Conservation (phyloP, 1,140 invertebrate genomes). For the Pomacea maculata region DNA sequence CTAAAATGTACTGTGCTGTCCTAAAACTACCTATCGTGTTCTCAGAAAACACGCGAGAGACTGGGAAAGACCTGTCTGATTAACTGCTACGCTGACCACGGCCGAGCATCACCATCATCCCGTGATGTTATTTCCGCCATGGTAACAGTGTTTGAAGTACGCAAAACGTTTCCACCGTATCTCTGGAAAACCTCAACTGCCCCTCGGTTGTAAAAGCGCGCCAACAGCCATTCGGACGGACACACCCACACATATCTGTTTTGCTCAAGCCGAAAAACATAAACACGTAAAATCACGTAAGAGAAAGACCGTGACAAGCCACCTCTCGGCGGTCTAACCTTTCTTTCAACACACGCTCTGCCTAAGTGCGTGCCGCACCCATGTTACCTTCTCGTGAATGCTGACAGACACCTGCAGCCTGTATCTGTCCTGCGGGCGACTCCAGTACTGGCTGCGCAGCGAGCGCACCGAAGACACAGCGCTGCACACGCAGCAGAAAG, state of each 20-base stretch:
- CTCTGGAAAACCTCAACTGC: too few species aligned
- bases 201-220: neutral
- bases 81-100: too few species aligned
- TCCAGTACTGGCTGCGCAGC: slow-evolving; percentile 19
- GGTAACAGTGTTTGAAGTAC: too few species aligned
- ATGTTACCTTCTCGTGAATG: slow-evolving; percentile 4
- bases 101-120: too few species aligned
- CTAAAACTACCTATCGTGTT: too few species aligned
- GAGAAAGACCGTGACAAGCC: neutral
- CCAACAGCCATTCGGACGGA: neutral
- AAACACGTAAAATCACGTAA: neutral
- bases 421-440: slow-evolving; percentile 17
- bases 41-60: neutral
- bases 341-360: neutral
- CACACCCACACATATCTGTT: neutral
- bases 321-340: neutral
- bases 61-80: neutral
- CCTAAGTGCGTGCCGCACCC: neutral
- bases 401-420: slow-evolving; percentile 4
- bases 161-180: too few species aligned
- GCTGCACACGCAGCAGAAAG: slow-evolving; percentile 15
- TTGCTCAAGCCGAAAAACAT: neutral
- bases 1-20: too few species aligned
- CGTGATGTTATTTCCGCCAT: too few species aligned
- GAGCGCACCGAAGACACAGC: neutral